These are phyloP conservation scores for Heliconius melpomene DNA, from an alignment of 1,140 invertebrate genomes.

Conservation along the genomic window DNA sequence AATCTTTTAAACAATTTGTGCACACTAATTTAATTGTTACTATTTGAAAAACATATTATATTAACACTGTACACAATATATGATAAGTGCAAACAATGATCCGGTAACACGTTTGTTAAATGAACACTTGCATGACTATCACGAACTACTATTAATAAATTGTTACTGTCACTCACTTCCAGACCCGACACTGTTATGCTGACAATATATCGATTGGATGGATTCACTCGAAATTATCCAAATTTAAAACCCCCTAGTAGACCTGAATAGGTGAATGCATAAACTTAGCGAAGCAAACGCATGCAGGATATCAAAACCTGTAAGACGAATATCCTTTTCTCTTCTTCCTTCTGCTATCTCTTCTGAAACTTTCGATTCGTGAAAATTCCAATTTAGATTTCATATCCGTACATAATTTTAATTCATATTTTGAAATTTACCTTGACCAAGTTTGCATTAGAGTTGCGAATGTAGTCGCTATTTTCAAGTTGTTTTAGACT, in stretches of 20 bases:
- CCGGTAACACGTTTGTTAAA: constrained; percentile 58
- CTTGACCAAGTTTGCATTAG: constrained; percentile 76
- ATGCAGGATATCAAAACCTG: constrained; percentile 62
- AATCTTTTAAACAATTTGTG: constrained; percentile 21
- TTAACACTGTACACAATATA: constrained; percentile 44
- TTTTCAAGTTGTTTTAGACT: constrained; percentile 74
- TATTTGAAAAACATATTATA: constrained; percentile 17
- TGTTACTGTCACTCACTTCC: constrained; percentile 34
- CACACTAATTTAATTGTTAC: constrained; percentile 33
- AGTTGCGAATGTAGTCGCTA: constrained; percentile 78
- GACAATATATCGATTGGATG: constrained; percentile 29
- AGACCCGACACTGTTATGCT: constrained; percentile 33
- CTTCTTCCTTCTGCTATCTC: constrained; percentile 57
- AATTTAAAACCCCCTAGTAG: constrained; percentile 29
- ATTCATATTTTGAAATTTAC: constrained; percentile 65
- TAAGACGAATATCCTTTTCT: constrained; percentile 51
- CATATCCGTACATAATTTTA: constrained; percentile 70
- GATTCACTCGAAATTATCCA: constrained; percentile 24
- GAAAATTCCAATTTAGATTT: constrained; percentile 73
- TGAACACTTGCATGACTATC: constrained; percentile 67
- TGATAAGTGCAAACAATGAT: constrained; percentile 57
- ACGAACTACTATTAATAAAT: constrained; percentile 44
- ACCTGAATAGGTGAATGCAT: constrained; percentile 53
- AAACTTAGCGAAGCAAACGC: constrained; percentile 55
- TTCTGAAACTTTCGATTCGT: constrained; percentile 71